Base-by-base conservation (phyloP, 1,140 invertebrate genomes). In the Camponotus pennsylvanicus region DNA sequence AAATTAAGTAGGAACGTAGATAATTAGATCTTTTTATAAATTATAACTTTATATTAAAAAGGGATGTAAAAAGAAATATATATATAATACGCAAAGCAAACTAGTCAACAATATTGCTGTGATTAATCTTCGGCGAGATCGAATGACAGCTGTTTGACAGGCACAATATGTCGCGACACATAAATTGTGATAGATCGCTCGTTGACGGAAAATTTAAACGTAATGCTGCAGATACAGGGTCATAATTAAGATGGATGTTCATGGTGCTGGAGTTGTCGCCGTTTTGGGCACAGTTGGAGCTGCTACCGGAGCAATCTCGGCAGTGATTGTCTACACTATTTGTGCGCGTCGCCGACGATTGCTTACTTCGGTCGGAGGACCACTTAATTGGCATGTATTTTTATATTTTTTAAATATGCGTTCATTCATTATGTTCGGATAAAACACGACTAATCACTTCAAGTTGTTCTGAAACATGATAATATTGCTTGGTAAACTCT, bases 281-380 rank as follows among this genome's bases (percentile, higher is more conserved):
- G 88, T 92, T 73, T 84, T 94, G 67, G 91, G 92, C 32, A 91
- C 91, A 42, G 88, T 93, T 37, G 93, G 93, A 42, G 93, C 93
- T 15, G 92, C 92, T 7, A 92, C 92, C n/a, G 93, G 93, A 13
- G 93, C 93, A 18, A 89, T 93, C 59, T 93, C 92, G 32, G 93
- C 92, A 0, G 86, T 93, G 5, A 76, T 93, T 11, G 92, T 94
- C 6, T 94, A 93, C 76, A 90, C 92, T 8, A 89, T 93, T 61
- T 94, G 93, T 66, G 82, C 91, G 7, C 85, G 91, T 32, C 89
- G 90, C 13, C 90, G 92, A 21, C 85, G 92, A 32, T 89, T 89
- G 21, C 87, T 92, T 79, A 40, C 86, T 52, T 78, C 88, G 13
- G 89, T 87, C 42, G 84, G 88, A 32, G 88, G 90, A 32, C 92